Evolutionary conservation across 2,113 vertebrate genomes (phyloP).

Genomic region (Neotragus moschatus): DNA sequence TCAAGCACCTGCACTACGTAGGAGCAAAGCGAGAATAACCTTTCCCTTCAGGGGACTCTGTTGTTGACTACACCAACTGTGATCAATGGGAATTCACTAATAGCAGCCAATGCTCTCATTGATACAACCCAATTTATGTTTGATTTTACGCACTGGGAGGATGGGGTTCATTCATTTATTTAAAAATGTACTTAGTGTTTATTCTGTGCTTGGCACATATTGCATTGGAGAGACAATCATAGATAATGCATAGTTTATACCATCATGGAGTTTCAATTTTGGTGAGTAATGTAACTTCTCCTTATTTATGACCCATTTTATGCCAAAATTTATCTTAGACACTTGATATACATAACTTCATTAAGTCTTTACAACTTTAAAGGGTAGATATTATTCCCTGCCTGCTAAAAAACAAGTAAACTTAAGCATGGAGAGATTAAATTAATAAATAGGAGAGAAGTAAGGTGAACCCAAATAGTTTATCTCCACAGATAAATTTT

Average conservation of each 20-base stretch:
- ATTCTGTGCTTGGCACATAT: not conserved
- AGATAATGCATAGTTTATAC: not conserved
- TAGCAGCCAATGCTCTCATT: not conserved
- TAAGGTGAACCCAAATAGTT: not conserved
- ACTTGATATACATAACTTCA: not conserved
- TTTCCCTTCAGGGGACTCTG: not conserved
- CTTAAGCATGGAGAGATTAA: not conserved
- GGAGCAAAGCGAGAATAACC: not conserved
- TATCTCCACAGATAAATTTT: not conserved
- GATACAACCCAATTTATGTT: not conserved
- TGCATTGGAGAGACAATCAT: not conserved
- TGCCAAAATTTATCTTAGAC: not conserved
- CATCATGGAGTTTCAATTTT: not conserved
- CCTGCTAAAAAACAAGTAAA: not conserved
- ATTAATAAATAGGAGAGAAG: not conserved
- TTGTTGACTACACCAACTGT: not conserved
- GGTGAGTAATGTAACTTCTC: not conserved
- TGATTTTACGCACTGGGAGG: not conserved
- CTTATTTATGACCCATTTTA: not conserved
- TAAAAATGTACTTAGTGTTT: not conserved
- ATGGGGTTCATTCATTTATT: not conserved
- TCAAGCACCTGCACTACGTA: not conserved
- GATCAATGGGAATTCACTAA: constrained; percentile 7
- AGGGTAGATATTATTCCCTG: not conserved
- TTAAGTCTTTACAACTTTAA: not conserved